These are phyloP conservation scores for Miichthys miiuy DNA, from an alignment of 2,797 vertebrate species.

Conservation along the genomic window DNA sequence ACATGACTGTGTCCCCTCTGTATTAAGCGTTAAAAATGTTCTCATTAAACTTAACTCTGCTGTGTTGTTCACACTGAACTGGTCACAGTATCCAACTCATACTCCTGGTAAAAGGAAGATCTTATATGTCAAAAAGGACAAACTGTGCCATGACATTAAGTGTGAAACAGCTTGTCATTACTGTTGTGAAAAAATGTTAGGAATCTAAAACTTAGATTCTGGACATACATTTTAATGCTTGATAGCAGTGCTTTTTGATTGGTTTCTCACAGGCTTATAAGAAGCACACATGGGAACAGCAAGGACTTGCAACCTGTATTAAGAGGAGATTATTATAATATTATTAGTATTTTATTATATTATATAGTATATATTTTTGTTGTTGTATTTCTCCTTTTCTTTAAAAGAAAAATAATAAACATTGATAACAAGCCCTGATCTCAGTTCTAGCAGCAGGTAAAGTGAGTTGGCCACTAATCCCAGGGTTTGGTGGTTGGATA, in stretches of 20 bases:
- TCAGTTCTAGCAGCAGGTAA: neutral
- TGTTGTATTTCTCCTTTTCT: neutral
- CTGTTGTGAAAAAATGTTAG: neutral
- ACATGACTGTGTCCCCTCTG: neutral
- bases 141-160: neutral
- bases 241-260: neutral
- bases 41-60: neutral
- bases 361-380: neutral
- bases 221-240: neutral
- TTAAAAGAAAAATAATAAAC: neutral
- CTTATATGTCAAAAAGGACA: neutral
- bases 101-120: neutral
- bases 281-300: neutral
- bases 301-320: neutral
- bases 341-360: neutral
- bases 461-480: neutral
- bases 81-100: neutral
- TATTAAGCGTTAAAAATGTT: neutral
- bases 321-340: neutral
- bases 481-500: too few relatives aligned
- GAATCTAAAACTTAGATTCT: neutral
- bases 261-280: neutral
- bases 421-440: neutral
- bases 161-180: neutral
- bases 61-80: neutral